Conservation (phyloP, 2,797 vertebrate species). For the Pterois miles region DNA sequence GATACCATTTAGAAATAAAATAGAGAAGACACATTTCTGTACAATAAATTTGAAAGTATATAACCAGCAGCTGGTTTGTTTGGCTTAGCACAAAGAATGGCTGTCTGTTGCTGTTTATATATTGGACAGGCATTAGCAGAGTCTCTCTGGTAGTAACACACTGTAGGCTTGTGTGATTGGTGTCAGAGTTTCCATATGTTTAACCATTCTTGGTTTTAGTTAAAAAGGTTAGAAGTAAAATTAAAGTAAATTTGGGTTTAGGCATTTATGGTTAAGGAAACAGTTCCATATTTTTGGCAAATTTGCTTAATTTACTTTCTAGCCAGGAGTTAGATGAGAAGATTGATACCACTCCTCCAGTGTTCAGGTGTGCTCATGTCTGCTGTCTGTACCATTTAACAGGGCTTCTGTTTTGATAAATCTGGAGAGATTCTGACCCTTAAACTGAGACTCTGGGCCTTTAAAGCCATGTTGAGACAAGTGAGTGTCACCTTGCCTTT, state of each 20-base stretch:
- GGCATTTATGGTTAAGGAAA: too few species aligned
- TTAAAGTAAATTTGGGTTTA: too few species aligned
- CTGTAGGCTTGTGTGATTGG: too few species aligned
- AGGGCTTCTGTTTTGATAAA: slow-evolving; percentile 92
- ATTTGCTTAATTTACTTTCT: too few species aligned
- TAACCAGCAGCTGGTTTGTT: not conserved
- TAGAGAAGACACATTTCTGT: not conserved
- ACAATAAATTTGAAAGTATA: not conserved
- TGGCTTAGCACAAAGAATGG: not conserved
- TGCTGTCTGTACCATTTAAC: not conserved
- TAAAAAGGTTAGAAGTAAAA: too few species aligned
- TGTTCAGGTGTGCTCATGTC: not conserved
- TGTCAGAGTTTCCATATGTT: too few species aligned
- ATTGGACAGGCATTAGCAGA: too few species aligned
- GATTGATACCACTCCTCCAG: too few species aligned
- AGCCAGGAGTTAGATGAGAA: not conserved
- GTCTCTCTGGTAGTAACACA: too few species aligned
- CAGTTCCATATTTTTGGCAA: too few species aligned
- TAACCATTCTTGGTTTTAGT: not conserved
- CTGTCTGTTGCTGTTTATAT: too few species aligned
- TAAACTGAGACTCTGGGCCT: slow-evolving; percentile 89
- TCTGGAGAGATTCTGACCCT: slow-evolving; percentile 95
- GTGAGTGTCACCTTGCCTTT: slow-evolving; percentile 78
- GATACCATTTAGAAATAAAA: too few species aligned
- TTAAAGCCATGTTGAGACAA: slow-evolving; percentile 95